These are phyloP conservation scores for Mionectes macconnelli DNA, from an alignment of 2,113 vertebrate genomes.

Conservation along the genomic window DNA sequence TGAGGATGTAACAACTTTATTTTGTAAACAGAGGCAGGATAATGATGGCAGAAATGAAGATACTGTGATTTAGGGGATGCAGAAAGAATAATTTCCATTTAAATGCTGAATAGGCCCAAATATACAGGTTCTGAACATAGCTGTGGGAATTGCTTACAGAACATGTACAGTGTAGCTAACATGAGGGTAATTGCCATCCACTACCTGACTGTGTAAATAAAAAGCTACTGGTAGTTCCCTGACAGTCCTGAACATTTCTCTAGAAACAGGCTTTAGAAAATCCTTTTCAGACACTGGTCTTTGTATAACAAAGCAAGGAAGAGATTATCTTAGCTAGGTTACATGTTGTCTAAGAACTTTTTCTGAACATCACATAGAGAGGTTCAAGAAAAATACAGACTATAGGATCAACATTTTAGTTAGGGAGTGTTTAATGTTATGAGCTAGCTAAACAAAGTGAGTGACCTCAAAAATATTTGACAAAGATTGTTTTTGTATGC, in stretches of 20 bases:
- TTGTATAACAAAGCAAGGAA: not conserved
- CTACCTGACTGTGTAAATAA: not conserved
- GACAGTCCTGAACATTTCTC: not conserved
- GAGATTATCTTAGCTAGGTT: not conserved
- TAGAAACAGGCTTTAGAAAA: not conserved
- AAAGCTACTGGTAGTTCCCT: not conserved
- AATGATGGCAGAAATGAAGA: not conserved
- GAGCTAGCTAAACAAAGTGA: not conserved
- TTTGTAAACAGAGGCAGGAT: not conserved
- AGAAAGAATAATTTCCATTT: not conserved
- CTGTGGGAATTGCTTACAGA: not conserved
- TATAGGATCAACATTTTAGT: not conserved
- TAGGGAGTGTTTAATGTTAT: not conserved
- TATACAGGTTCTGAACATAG: not conserved
- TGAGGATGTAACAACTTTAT: not conserved
- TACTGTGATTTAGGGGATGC: not conserved
- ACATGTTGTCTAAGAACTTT: not conserved
- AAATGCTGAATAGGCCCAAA: not conserved
- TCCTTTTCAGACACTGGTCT: not conserved
- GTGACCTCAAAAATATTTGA: not conserved
- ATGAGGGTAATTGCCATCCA: not conserved
- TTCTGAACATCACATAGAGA: not conserved
- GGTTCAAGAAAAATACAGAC: not conserved
- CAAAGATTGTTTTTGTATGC: not conserved
- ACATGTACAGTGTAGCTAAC: not conserved